Percentiles rank a stretch among this genome's conserved stretches.
Evolutionary conservation across 2,888 invertebrate species (phyloP).

Genomic region (Osedax fenrisi): DNA sequence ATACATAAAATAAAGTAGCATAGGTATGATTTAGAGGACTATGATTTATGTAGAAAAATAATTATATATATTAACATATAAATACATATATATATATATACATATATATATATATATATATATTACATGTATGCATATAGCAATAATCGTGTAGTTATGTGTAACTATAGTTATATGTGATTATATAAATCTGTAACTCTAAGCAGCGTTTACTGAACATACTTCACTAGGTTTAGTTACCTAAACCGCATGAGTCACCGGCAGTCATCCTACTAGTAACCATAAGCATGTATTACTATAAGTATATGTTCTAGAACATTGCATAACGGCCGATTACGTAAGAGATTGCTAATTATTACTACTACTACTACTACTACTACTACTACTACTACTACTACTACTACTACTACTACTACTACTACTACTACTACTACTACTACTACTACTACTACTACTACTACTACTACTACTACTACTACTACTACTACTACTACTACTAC

Average conservation of each 20-base stretch:
- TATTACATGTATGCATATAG: neutral
- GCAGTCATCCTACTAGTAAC: no score
- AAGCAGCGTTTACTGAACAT: no score
- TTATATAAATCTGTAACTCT: neutral
- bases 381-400: neutral
- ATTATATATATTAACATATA: neutral
- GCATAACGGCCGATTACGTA: no score
- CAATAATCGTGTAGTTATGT: neutral
- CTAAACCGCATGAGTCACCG: no score
- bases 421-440: conserved; percentile 2
- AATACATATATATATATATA: neutral
- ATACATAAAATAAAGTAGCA: no score
- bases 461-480: conserved; percentile 2
- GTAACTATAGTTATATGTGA: conserved; percentile 8
- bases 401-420: neutral
- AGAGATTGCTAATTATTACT: no score
- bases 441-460: conserved; percentile 2
- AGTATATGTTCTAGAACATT: no score
- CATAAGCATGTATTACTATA: no score
- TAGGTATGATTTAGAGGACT: no score
- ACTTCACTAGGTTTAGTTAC: no score
- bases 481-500: conserved; percentile 2
- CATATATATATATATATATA: neutral
- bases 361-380: neutral
- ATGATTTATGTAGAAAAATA: no score